Conservation (phyloP, 2,797 vertebrate genomes). For the Podarcis lilfordi region DNA sequence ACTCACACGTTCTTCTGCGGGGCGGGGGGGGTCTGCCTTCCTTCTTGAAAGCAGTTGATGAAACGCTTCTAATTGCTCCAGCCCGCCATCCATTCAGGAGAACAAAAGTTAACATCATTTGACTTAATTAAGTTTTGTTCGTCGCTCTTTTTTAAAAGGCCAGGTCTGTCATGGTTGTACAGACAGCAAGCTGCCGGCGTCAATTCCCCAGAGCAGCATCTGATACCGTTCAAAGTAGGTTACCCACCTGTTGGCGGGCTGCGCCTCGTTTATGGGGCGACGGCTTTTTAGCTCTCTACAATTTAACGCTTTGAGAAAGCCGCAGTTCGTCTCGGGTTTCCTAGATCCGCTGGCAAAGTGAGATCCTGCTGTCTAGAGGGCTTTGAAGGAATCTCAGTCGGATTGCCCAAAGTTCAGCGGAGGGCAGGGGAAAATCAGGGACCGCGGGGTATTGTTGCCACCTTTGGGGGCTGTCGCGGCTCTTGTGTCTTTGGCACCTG, state of each 20-base stretch:
- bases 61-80: slow-evolving; percentile 66
- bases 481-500: not conserved
- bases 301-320: not conserved
- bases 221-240: slow-evolving; percentile 59
- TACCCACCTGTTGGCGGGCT: slow-evolving; percentile 24
- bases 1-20: not conserved
- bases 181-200: slow-evolving; percentile 66
- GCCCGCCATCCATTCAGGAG: slow-evolving; percentile 63
- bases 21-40: not conserved
- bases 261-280: not conserved
- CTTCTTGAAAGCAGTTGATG: slow-evolving; percentile 71
- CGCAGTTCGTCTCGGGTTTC: not conserved
- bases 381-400: not conserved
- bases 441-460: not conserved
- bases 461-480: not conserved
- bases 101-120: slow-evolving; percentile 71
- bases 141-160: slow-evolving; percentile 18
- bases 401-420: not conserved
- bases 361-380: not conserved
- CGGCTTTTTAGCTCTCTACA: not conserved
- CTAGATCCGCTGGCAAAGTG: not conserved
- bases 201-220: slow-evolving; percentile 52
- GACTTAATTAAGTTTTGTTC: slow-evolving; percentile 51
- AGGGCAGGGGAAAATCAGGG: not conserved
- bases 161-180: slow-evolving; percentile 62